phyloP scores from a whole-genome alignment of 2,113 vertebrate genomes.

The Geothlypis trichas region DNA sequence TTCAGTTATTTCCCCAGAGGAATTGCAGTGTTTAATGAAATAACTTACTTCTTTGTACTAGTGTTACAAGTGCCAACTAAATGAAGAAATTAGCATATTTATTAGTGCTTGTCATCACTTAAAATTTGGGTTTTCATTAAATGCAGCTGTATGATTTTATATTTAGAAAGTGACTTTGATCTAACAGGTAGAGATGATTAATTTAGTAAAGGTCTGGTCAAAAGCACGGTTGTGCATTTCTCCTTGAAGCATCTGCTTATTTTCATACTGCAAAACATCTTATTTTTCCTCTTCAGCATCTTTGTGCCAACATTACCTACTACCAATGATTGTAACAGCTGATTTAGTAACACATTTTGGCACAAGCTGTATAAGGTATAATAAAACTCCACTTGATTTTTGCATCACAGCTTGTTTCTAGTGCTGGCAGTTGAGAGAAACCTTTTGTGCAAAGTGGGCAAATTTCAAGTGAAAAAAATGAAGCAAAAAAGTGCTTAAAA shows the following conservation, averaged over 20 bases:
- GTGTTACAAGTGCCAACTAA: background rate
- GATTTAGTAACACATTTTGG: background rate
- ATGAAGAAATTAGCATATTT: constrained; percentile 9
- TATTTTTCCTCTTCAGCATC: background rate
- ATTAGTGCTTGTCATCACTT: constrained; percentile 20
- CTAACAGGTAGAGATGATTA: background rate
- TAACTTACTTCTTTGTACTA: background rate
- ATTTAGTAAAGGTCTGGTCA: background rate
- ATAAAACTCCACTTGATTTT: background rate
- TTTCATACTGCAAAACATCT: background rate
- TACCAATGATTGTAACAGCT: background rate
- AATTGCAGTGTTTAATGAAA: background rate
- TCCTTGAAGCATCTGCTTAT: background rate
- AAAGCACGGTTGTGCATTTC: background rate
- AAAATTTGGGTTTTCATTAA: constrained; percentile 14
- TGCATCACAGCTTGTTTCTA: background rate
- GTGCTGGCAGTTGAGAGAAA: background rate
- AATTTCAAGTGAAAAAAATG: background rate
- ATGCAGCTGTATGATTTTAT: background rate
- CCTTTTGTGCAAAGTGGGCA: background rate
- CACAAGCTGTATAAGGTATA: background rate
- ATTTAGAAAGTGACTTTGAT: background rate
- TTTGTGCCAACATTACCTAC: background rate
- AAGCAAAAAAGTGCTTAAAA: background rate
- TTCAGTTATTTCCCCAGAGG: background rate